phyloP scores from a whole-genome alignment of 2,113 vertebrate species.

The Sakesphorus luctuosus region DNA sequence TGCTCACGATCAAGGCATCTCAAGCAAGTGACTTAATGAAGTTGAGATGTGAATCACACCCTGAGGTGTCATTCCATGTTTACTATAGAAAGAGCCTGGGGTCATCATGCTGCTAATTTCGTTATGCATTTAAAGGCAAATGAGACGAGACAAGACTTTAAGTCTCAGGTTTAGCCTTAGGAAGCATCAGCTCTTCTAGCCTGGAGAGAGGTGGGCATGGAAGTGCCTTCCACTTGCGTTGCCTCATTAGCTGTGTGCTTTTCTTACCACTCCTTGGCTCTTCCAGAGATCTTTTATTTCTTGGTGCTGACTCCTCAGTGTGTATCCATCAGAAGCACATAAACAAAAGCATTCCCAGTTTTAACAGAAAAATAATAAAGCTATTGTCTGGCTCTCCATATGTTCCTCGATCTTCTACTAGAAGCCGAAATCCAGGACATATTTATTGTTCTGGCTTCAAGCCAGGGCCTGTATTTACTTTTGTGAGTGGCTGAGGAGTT shows the following conservation, averaged over 20 bases:
- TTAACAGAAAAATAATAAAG: conserved; percentile 27
- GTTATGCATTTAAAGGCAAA: neutral
- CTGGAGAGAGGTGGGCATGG: neutral
- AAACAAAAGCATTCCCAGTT: neutral
- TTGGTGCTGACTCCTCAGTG: neutral
- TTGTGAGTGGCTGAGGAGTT: conserved; percentile 13
- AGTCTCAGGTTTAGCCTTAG: neutral
- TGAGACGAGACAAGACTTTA: neutral
- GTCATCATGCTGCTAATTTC: neutral
- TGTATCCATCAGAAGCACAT: neutral
- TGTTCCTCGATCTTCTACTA: neutral
- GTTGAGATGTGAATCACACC: conserved; percentile 21
- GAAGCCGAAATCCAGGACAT: neutral
- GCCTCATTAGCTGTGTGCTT: neutral
- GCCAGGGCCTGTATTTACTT: conserved; percentile 19
- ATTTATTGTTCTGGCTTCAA: conserved; percentile 35
- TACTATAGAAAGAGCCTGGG: neutral
- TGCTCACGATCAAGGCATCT: neutral
- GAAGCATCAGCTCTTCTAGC: neutral
- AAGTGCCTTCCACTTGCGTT: neutral
- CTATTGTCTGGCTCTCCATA: conserved; percentile 13
- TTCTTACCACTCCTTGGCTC: neutral
- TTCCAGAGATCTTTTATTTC: neutral
- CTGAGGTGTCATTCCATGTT: neutral
- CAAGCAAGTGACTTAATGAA: neutral